phyloP scores from a whole-genome alignment of 2,113 vertebrate species.

The Gila orcuttii region DNA sequence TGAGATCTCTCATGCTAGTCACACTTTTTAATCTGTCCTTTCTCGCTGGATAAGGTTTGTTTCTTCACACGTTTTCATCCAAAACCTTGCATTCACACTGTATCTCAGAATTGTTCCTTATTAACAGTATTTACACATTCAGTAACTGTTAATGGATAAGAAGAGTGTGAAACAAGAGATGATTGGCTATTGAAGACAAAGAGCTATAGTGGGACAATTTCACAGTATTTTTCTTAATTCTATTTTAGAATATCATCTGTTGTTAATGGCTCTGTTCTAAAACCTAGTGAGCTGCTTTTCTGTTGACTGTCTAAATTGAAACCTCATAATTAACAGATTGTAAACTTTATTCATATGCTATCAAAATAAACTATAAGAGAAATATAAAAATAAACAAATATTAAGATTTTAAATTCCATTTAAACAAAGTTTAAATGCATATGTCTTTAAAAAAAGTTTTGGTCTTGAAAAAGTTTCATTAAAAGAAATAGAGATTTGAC shows the following conservation, averaged over 20 bases:
- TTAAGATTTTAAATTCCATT: too few relatives aligned
- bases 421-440: too few relatives aligned
- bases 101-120: not conserved
- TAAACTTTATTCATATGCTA: not conserved
- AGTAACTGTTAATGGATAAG: not conserved
- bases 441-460: too few relatives aligned
- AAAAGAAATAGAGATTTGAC: too few relatives aligned
- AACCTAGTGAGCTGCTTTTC: not conserved
- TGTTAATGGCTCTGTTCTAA: not conserved
- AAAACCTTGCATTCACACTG: not conserved
- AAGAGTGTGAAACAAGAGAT: not conserved
- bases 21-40: constrained; percentile 11
- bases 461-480: too few relatives aligned
- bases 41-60: not conserved
- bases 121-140: constrained; percentile 1
- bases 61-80: not conserved
- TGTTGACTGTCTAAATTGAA: not conserved
- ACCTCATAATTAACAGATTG: not conserved
- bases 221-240: not conserved
- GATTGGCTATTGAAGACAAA: not conserved
- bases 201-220: not conserved
- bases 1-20: not conserved
- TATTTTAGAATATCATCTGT: not conserved
- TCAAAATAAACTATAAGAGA: not conserved
- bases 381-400: too few relatives aligned